These are phyloP conservation scores for Mya arenaria DNA, from an alignment of 1,140 invertebrate species.

Conservation along the genomic window DNA sequence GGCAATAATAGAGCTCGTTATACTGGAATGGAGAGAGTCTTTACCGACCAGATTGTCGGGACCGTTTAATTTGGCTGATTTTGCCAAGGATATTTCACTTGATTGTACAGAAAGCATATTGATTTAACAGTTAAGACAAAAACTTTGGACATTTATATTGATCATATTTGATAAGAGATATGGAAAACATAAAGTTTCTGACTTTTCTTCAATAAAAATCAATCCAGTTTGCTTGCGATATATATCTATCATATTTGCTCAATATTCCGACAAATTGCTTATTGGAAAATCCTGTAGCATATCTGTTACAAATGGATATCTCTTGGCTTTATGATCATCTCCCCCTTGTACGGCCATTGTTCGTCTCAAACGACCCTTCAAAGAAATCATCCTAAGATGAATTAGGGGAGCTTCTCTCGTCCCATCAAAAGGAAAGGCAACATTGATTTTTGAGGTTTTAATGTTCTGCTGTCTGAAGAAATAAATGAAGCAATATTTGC, in stretches of 20 bases:
- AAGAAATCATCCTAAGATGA: no score
- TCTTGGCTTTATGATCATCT: not conserved
- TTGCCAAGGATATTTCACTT: constrained; percentile 35
- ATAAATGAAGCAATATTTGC: no score
- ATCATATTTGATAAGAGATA: constrained; percentile 52
- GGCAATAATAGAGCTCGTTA: constrained; percentile 31
- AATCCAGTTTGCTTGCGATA: constrained; percentile 20
- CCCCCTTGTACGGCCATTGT: not conserved
- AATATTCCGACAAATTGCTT: constrained; percentile 53
- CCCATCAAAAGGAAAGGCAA: no score
- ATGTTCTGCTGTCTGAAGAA: no score
- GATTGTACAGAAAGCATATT: constrained; percentile 38
- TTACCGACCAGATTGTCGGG: constrained; percentile 15
- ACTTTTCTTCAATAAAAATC: constrained; percentile 48
- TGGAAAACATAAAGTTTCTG: constrained; percentile 42
- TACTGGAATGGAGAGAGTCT: constrained; percentile 19
- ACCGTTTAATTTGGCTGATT: constrained; percentile 48
- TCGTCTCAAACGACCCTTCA: no score
- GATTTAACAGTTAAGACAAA: constrained; percentile 49
- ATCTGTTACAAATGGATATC: not conserved
- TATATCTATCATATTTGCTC: constrained; percentile 40
- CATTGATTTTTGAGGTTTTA: no score
- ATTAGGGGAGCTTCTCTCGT: no score
- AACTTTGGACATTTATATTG: constrained; percentile 26
- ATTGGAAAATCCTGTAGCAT: constrained; percentile 48